Evolutionary conservation across 2,113 vertebrate species (phyloP).

Genomic region (Cyphomyrus plagiostoma): DNA sequence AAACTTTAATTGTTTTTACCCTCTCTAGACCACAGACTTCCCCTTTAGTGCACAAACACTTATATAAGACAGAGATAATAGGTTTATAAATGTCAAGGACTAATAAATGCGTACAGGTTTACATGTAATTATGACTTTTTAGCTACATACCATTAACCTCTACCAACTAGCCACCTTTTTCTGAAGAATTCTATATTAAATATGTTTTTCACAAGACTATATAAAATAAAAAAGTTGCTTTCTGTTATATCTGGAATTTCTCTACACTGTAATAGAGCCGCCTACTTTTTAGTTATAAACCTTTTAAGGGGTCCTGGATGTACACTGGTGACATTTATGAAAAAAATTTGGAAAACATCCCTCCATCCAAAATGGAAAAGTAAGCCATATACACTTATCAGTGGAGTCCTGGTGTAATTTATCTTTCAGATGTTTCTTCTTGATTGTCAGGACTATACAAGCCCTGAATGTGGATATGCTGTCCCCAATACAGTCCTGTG

Average conservation of each 20-base stretch:
- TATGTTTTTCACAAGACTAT: not conserved
- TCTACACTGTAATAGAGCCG: not conserved
- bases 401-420: not conserved
- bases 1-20: slow-evolving; percentile 7
- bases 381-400: not conserved
- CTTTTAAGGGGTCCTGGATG: not conserved
- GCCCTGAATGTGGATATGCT: not conserved
- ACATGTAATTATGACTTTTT: not conserved
- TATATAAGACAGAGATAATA: not conserved
- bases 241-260: not conserved
- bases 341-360: not conserved
- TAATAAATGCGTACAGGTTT: not conserved
- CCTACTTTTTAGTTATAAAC: not conserved
- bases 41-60: slow-evolving; percentile 5
- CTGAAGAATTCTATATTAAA: slow-evolving; percentile 8
- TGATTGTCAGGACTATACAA: not conserved
- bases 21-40: slow-evolving; percentile 8
- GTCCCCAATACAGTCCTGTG: not conserved
- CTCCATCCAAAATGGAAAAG: not conserved
- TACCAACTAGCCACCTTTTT: not conserved
- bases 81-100: not conserved
- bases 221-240: not conserved
- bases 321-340: not conserved
- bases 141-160: slow-evolving; percentile 1
- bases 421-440: not conserved